Base-by-base conservation (phyloP, 2,113 vertebrate genomes). In the Menidia beryllina region DNA sequence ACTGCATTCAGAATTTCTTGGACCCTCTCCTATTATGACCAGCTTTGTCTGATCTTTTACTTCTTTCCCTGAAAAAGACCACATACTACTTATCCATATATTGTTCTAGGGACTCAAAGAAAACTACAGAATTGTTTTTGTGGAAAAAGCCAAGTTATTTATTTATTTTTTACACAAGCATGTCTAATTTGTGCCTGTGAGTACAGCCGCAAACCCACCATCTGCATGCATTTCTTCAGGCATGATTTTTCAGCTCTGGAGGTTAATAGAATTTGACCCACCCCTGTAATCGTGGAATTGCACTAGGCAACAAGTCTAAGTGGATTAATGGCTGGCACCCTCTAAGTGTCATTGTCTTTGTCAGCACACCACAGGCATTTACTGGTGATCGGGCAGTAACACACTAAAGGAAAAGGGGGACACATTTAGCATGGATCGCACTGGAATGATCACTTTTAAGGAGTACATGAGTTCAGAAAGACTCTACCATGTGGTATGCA, bases 291-390 rank as follows among this genome's bases (percentile, higher is more conserved):
- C 79, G 47, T 79, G 84, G 69, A 89, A 90, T 86, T 81, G 86
- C 85, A 90, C 82, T 71, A 47, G 14, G 85, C 47, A 63, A 82
- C 81, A 87, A 78, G 78, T 81, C 69, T 84, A 91, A 90, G 86
- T 91, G 87, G 86, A 91, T 90, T 90, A 91, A 87, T 91, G 56
- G 72, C 75, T 48, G 23, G 49, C 86, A 86, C 66, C 81, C 81
- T 88, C 84, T 83, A 66, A 87, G 80, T 86, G 85, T 87, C 85
- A 82, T 88, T 90, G 85, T 86, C 77, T 82, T 83, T 83, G 69
- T 88, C 86, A 81, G 77, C 27, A 50, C 72, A 84, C 89, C 84
- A 8, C 9, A 85, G 58, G 72, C 75, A 77, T 85, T 89, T 73
- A 41, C 59, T 43, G 48, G 48, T 57, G 77, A 61, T 78, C 57